A percentile compares a stretch with the other conserved stretches of the same genome.
phyloP scores from a whole-genome alignment of 2,113 vertebrate genomes.

The Megaleporinus macrocephalus region DNA sequence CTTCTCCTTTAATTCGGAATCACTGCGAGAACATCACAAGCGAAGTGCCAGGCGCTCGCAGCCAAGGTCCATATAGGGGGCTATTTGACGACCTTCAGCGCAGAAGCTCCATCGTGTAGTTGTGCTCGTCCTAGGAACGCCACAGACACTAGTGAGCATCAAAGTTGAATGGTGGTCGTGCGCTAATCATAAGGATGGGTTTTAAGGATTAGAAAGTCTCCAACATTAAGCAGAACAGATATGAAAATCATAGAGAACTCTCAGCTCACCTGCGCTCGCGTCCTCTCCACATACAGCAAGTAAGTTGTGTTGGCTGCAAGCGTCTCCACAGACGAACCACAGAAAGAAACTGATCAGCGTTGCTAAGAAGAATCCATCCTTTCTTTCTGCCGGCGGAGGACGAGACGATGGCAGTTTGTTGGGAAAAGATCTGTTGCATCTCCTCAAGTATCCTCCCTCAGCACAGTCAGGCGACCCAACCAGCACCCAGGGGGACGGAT shows the following conservation, averaged over 20 bases:
- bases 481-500: conserved; percentile 66
- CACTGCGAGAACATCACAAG: background rate
- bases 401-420: conserved; percentile 62
- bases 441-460: conserved; percentile 67
- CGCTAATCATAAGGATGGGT: no score
- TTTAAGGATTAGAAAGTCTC: background rate
- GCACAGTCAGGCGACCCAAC: conserved; percentile 56
- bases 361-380: background rate
- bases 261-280: conserved; percentile 35
- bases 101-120: background rate
- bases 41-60: background rate
- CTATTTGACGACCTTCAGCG: conserved; percentile 4
- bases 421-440: conserved; percentile 73
- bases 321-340: no score
- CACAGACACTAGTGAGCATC: background rate
- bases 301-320: no score
- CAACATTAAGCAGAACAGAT: no score
- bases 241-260: background rate
- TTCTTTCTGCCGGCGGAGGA: conserved; percentile 5
- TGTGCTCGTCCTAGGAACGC: background rate
- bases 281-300: background rate
- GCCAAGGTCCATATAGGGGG: background rate
- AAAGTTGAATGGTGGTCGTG: background rate
- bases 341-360: background rate
- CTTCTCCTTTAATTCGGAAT: background rate